Evolutionary conservation across 2,113 vertebrate species (phyloP).

Genomic region (Megalops atlanticus): DNA sequence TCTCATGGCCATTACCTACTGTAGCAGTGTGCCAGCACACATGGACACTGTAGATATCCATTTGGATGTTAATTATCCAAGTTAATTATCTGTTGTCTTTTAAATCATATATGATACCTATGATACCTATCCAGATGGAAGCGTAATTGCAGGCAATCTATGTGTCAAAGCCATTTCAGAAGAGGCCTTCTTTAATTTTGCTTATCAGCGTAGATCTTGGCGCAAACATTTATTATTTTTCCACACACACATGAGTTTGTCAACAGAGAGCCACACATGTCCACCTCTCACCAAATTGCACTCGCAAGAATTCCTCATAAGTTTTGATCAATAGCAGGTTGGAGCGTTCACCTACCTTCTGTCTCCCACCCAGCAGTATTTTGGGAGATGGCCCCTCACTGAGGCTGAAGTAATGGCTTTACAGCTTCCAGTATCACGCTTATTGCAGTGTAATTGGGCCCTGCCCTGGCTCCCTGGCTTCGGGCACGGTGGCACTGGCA

Average conservation of each 20-base stretch:
- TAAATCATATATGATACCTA: too few relatives aligned
- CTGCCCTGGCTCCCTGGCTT: not conserved
- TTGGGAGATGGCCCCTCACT: not conserved
- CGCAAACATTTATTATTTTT: not conserved
- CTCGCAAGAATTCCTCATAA: not conserved
- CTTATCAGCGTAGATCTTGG: not conserved
- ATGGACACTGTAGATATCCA: too few relatives aligned
- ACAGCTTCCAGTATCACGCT: not conserved
- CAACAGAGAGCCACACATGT: not conserved
- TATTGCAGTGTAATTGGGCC: not conserved
- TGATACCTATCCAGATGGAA: too few relatives aligned
- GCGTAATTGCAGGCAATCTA: not conserved
- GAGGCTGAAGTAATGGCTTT: conserved; percentile 15
- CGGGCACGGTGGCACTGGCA: not conserved
- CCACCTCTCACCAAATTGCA: not conserved
- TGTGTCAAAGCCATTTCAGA: not conserved
- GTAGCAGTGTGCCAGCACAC: too few relatives aligned
- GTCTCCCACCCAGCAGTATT: not conserved
- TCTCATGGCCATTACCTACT: too few relatives aligned
- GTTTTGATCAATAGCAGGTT: not conserved
- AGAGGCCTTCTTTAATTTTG: not conserved
- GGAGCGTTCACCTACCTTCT: not conserved
- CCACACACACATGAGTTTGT: not conserved
- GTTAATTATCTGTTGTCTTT: too few relatives aligned
- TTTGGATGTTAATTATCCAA: too few relatives aligned